Base-by-base conservation (phyloP, 2,888 invertebrate genomes). In the Melikaiella ostensackeni region DNA sequence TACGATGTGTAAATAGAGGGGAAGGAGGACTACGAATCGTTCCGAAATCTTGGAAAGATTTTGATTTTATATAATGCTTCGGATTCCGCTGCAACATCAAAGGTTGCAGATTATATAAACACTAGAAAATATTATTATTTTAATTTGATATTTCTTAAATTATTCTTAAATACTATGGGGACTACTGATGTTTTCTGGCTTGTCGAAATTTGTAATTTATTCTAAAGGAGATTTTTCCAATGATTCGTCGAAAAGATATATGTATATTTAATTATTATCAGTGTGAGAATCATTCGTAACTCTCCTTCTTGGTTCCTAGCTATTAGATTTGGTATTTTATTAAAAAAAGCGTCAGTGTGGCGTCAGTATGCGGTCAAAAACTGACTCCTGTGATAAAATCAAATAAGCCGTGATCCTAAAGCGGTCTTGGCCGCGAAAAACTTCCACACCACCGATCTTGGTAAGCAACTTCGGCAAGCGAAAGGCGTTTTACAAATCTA, bases 381-480 rank as follows among this genome's bases (percentile, higher is more conserved):
- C 84, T 85, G 85, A 87, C 87, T 90, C 86, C 90, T 91, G 91
- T 91, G 91, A 91, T 91, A 91, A 88, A 89, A 88, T 87, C 85
- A 84, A 85, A 83, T 85, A 84, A 84, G 82, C 76, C 82, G 85
- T 82, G 77, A 83, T 81, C 81, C 82, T 81, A 77, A 77, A 84
- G 84, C 82, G 83, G 82, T 81, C 80, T 84, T 80, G 81, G 79
- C 81, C 86, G 84, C 83, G 80, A 46, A 66, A 75, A 75, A 79
- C 77, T 79, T 79, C 79, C 75, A 78, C 75, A 77, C 80, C 70
- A 30, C 64, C 81, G 59, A 66, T 66, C 30, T 63, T 62, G 61
- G 24, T 33, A 62, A 73, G 46, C 21, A 78, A 79, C 78, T 76
- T 77, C 42, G 75, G 75, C 64, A 64, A 82, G 76, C 63, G 77